A percentile compares a stretch with the other conserved stretches of the same genome.
Conservation (phyloP, 2,797 vertebrate genomes). For the Bovichtus diacanthus region DNA sequence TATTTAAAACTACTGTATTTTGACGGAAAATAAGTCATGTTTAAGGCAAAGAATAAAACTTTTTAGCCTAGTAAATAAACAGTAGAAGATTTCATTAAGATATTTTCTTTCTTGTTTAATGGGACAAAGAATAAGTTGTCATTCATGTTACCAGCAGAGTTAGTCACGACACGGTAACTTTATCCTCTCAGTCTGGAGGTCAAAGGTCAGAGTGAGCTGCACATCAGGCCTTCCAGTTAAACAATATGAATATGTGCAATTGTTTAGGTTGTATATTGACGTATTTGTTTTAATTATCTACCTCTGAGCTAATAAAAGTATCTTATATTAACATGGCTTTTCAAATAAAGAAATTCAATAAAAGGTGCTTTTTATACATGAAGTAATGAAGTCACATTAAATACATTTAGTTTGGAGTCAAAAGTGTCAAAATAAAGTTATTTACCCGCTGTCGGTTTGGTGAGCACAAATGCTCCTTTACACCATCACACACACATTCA, state of each 20-base stretch:
- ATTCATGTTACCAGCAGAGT: background rate
- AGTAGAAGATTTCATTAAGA: background rate
- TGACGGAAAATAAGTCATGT: conserved; percentile 3
- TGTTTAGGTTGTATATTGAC: conserved; percentile 7
- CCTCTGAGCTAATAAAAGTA: conserved; percentile 25
- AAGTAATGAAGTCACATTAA: conserved; percentile 6
- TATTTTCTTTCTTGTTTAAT: background rate
- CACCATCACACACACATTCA: background rate
- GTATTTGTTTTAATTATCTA: conserved; percentile 21
- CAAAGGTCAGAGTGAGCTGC: conserved; percentile 17
- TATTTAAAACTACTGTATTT: conserved; percentile 4
- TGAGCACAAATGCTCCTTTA: background rate
- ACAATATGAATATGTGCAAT: conserved; percentile 4
- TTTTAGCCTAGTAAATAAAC: background rate
- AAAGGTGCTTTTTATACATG: conserved; percentile 2
- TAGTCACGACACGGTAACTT: background rate
- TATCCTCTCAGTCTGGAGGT: background rate
- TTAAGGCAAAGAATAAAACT: background rate
- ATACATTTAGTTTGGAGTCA: background rate
- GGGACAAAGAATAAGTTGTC: background rate
- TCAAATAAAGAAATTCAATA: background rate
- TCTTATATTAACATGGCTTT: background rate
- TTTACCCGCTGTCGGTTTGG: background rate
- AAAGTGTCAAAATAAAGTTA: background rate
- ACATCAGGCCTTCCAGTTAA: background rate